Evolutionary conservation across 92 coral and sea anemone genomes (phyloP).

Genomic region (Phymanthus crucifer): DNA sequence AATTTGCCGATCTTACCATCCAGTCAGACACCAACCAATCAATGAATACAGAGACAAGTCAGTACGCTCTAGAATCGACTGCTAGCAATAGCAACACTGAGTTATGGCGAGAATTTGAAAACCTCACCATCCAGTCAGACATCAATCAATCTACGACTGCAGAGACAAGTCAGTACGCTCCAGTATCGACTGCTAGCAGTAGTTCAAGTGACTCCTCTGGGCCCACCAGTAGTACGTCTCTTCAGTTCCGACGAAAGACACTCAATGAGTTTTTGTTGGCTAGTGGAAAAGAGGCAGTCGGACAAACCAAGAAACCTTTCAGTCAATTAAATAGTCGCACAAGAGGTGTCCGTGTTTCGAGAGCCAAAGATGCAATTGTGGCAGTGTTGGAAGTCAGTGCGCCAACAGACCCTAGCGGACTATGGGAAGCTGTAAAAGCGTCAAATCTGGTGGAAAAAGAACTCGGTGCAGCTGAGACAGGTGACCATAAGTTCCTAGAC

Average conservation of each 20-base stretch:
- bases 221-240: not conserved
- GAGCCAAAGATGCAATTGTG: not conserved
- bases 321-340: no score
- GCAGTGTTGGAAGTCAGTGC: not conserved
- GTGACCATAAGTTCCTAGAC: not conserved
- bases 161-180: not conserved
- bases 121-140: not conserved
- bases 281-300: no score
- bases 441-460: not conserved
- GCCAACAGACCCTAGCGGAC: not conserved
- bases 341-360: not conserved
- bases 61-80: not conserved
- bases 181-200: not conserved
- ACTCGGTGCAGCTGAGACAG: not conserved
- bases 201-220: not conserved
- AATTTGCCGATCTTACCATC: not conserved
- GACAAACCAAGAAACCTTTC: no score
- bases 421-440: not conserved
- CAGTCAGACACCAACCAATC: constrained; percentile 1
- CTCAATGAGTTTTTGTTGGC: no score
- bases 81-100: not conserved
- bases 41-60: not conserved
- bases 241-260: not conserved
- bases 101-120: not conserved
- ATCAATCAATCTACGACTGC: not conserved